phyloP scores from a whole-genome alignment of 2,888 invertebrate species.

The Mythimna albipuncta region DNA sequence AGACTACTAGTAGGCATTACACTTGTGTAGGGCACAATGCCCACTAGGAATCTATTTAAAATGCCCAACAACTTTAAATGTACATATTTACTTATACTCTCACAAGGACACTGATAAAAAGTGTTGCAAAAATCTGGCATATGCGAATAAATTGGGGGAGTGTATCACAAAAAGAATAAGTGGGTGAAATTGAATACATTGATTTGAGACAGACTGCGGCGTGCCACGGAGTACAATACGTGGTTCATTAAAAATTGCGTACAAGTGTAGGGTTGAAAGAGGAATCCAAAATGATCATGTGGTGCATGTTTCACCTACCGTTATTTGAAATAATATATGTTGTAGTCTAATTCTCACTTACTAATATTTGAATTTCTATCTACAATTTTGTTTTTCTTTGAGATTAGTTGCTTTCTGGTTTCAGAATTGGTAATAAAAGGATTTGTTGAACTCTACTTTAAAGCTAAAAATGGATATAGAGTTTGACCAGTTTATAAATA shows the following conservation, averaged over 20 bases:
- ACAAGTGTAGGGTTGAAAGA: constrained; percentile 27
- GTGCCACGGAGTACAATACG: constrained; percentile 76
- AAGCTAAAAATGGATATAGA: not conserved
- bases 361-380: too few relatives aligned
- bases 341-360: too few relatives aligned
- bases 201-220: constrained; percentile 75
- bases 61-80: not conserved
- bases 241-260: constrained; percentile 82
- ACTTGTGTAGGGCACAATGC: too few relatives aligned
- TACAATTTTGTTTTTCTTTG: not conserved
- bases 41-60: too few relatives aligned
- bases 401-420: not conserved
- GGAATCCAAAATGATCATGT: constrained; percentile 7
- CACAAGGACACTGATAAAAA: constrained; percentile 4
- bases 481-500: not conserved
- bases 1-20: too few relatives aligned
- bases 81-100: not conserved
- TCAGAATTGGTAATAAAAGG: not conserved
- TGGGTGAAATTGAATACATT: constrained; percentile 84
- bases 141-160: constrained; percentile 77
- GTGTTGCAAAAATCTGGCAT: constrained; percentile 78
- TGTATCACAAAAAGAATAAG: constrained; percentile 81
- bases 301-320: not conserved
- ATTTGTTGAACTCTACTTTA: not conserved
- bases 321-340: not conserved